Evolutionary conservation across 2,888 invertebrate genomes (phyloP).

Genomic region (Periphyllus acericola): DNA sequence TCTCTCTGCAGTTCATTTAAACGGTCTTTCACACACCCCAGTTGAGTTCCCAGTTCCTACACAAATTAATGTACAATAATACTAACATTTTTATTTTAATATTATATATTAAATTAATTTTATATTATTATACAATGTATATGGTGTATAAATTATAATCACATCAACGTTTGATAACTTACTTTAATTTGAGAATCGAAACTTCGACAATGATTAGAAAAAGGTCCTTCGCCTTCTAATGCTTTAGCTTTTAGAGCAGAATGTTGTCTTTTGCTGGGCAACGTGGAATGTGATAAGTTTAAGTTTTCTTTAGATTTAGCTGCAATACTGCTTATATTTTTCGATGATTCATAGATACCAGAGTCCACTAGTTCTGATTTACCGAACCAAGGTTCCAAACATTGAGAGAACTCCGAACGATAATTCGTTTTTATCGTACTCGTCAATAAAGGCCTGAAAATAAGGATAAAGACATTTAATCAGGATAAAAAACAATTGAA

Average conservation of each 20-base stretch:
- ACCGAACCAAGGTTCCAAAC: conserved; percentile 74
- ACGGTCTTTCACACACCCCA: conserved; percentile 73
- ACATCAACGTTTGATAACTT: background rate
- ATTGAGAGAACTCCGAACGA: conserved; percentile 74
- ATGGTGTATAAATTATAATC: too few species aligned
- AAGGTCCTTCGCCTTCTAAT: conserved; percentile 72
- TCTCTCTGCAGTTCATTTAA: conserved; percentile 78
- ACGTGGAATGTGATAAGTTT: conserved; percentile 59
- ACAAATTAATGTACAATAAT: conserved; percentile 35
- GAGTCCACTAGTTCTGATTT: conserved; percentile 65
- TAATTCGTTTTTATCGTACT: conserved; percentile 77
- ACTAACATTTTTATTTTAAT: background rate
- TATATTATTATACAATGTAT: background rate
- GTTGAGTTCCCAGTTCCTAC: conserved; percentile 74
- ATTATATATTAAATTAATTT: background rate
- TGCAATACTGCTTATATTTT: background rate
- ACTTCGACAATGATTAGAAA: conserved; percentile 73
- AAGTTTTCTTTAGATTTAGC: conserved; percentile 62
- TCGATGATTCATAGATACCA: conserved; percentile 50
- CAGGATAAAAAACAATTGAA: background rate
- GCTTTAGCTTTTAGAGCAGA: conserved; percentile 67
- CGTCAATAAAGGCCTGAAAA: conserved; percentile 78
- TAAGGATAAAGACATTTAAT: conserved; percentile 65
- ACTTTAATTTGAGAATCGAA: conserved; percentile 67
- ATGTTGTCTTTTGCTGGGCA: conserved; percentile 65